Percentiles rank a stretch among this genome's conserved stretches.
phyloP scores from a whole-genome alignment of 2,888 invertebrate species.

The Conistra vaccinii region DNA sequence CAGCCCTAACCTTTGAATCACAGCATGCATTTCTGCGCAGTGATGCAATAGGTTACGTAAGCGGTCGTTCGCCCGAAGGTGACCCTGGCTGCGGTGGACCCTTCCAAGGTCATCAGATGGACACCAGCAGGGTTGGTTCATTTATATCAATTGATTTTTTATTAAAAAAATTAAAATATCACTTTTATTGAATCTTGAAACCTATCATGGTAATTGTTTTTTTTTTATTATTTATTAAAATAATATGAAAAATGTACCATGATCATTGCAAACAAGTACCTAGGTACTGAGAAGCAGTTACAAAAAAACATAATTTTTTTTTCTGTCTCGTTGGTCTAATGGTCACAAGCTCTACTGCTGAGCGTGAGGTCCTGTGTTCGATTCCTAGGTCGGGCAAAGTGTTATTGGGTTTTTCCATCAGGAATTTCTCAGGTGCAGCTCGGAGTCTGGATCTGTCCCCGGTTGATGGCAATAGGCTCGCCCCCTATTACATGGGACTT shows the following conservation, averaged over 20 bases:
- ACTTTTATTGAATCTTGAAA: not conserved
- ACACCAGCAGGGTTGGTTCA: conserved; percentile 27
- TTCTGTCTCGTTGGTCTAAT: too few species aligned
- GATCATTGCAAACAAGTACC: not conserved
- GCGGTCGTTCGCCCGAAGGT: conserved; percentile 76
- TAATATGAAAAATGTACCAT: not conserved
- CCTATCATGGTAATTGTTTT: too few species aligned
- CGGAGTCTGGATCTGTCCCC: too few species aligned
- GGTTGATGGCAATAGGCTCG: too few species aligned
- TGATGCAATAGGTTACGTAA: conserved; percentile 84
- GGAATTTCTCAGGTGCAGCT: too few species aligned
- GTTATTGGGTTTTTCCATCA: too few species aligned
- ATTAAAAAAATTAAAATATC: not conserved
- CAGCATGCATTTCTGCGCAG: conserved; percentile 76
- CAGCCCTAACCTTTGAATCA: conserved; percentile 64
- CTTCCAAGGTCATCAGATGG: conserved; percentile 70
- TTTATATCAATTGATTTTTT: not conserved
- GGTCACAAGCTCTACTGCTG: too few species aligned
- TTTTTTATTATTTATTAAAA: not conserved
- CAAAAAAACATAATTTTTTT: too few species aligned
- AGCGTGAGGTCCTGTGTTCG: too few species aligned
- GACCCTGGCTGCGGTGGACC: conserved; percentile 71
- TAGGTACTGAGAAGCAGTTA: not conserved
- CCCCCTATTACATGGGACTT: too few species aligned
- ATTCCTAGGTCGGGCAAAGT: too few species aligned